Evolutionary conservation across 2,888 invertebrate species (phyloP).

Genomic region (Chymomyza procnemis): DNA sequence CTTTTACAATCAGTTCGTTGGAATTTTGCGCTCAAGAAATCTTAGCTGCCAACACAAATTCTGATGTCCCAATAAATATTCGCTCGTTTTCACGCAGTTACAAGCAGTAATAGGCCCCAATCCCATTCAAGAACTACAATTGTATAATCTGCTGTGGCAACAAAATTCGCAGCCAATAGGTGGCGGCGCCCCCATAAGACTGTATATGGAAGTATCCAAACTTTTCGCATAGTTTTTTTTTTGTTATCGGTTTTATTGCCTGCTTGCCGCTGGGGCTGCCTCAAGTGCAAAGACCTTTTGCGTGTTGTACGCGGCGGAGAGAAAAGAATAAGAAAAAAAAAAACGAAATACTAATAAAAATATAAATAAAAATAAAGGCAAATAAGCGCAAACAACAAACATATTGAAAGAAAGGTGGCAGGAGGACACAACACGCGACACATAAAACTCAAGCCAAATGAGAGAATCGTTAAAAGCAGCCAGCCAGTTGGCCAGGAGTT

Average conservation of each 20-base stretch:
- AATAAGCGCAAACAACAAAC: neutral
- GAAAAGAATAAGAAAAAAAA: slow-evolving; percentile 18
- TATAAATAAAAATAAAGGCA: slow-evolving; percentile 32
- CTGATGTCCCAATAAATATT: too few species aligned
- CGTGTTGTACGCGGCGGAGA: slow-evolving; percentile 42
- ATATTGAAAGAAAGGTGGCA: neutral
- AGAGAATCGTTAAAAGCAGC: neutral
- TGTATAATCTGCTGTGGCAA: too few species aligned
- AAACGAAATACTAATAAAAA: slow-evolving; percentile 29
- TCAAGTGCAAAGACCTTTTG: slow-evolving; percentile 66
- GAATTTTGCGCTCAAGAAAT: too few species aligned
- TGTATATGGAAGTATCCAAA: neutral
- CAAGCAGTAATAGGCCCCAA: too few species aligned
- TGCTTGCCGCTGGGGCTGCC: too few species aligned
- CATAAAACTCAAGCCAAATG: neutral
- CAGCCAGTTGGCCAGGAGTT: neutral
- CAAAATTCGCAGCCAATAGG: neutral
- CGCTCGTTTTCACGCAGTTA: too few species aligned
- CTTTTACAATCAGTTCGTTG: too few species aligned
- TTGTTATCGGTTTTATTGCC: neutral
- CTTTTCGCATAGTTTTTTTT: neutral
- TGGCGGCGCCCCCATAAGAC: neutral
- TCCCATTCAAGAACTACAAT: too few species aligned
- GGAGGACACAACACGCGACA: neutral
- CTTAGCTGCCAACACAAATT: too few species aligned